Evolutionary conservation across 2,113 vertebrate species (phyloP), one percentile per base, ranked within the genome.

Genomic region (Xiphias gladius): DNA sequence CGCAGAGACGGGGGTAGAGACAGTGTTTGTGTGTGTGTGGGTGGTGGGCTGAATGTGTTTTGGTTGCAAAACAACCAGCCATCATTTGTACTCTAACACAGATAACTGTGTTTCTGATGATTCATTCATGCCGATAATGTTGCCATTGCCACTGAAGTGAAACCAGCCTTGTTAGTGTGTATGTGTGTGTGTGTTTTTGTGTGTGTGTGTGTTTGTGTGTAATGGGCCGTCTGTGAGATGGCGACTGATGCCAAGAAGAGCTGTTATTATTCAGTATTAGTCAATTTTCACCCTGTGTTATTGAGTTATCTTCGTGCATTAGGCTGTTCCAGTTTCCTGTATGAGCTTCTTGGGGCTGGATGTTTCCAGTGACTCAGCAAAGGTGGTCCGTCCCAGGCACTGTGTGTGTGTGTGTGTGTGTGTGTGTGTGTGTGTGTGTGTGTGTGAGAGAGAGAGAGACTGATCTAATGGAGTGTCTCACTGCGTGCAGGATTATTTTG

Each of bases 351-450:
- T n/a, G 43, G 58, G 77, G 54, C 70, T 58, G 22, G 28, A 59
- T 86, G 32, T 48, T 84, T 85, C 67, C 82, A 84, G 88, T 90
- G 88, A 90, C 88, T 91, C 90, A 90, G 84, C 90, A 79, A 52
- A 87, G 77, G 68, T 78, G 63, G 35, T 80, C 81, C 1, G 65
- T 83, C 75, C 68, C 67, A 74, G 54, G 37, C 43, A 32, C 2
- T 35, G 14, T 73, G 72, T 80, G 61, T 73, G 62, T 73, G 76
- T 76, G 30, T 69, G 64, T 80, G 74, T 66, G 58, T 66, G 76
- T 72, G 61, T 69, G 73, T 35, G 19, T 77, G 72, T 80, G 61
- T 73, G 62, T 73, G 76, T 76, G 30, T 69, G 64, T 80, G 74
- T 66, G 58, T 66, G 74, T 81, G 66, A 62, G 76, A 69, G 55